Evolutionary conservation across 2,888 invertebrate species (phyloP), one percentile per base, ranked within the genome.

Genomic region (Pammene fasciana): DNA sequence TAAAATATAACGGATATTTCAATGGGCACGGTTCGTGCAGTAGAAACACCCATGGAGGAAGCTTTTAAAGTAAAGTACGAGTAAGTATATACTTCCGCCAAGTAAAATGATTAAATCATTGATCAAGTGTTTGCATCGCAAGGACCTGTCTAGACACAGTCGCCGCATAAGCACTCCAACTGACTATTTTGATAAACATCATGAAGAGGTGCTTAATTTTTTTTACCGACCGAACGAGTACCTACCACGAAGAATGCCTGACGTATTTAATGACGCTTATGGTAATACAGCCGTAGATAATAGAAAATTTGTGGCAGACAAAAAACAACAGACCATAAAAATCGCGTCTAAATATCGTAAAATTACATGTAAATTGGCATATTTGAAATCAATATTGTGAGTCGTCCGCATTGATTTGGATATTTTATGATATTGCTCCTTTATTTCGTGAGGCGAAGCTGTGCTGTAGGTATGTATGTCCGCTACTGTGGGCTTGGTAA

Each of bases 341-440:
- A 76, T 78, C 71, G 75, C 77, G 73, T 79, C 77, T 72, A 80
- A 70, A 60, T 70, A 65, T 70, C 70, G 65, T 75, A 71, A 82
- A 85, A 86, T 84, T 76, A 81, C 75, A 88, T 89, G 88, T 80
- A 86, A 90, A 90, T 89, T 84, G 80, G 77, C 81, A 83, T 83
- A 87, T 89, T 88, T 85, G 88, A 81, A 89, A 89, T 86, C 86
- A 82, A 84, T 85, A 84, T 82, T 78, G 75, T 74, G 74, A 75
- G 78, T 79, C 79, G 82, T 84, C 85, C 81, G 74, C 79, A 76
- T 82, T 81, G 83, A 86, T 86, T 84, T 85, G 79, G 78, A 75
- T 75, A 82, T 86, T 86, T 88, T 87, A 89, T 83, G 79, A 78
- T 78, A 81, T 82, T 82, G 81, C 78, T 80, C 76, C 74, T 75